A percentile compares a stretch with the other conserved stretches of the same genome.
Conservation (phyloP, 1,140 invertebrate genomes). For the Drosophila kohkoa region DNA sequence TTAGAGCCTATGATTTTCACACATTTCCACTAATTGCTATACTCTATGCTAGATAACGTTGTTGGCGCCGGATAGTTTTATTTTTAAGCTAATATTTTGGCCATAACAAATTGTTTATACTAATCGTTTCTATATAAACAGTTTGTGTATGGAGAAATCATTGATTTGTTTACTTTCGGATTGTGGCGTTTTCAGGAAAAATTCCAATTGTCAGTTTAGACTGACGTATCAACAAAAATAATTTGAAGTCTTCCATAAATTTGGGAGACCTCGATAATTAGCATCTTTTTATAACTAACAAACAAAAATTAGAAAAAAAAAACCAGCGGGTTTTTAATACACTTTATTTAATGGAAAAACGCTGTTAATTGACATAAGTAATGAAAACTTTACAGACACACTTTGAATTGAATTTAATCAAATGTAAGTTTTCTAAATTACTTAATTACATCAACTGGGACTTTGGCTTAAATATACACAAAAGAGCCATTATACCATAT, state of each 20-base stretch:
- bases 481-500: conserved; percentile 18
- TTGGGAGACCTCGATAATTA: not conserved
- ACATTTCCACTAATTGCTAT: conserved; percentile 9
- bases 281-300: not conserved
- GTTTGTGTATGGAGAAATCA: conserved; percentile 1
- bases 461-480: conserved; percentile 5
- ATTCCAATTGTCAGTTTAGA: not conserved
- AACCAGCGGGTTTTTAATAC: not conserved
- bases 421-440: no score
- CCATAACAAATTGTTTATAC: not conserved
- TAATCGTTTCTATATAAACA: not conserved
- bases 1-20: not conserved
- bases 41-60: not conserved
- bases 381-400: no score
- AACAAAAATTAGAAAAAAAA: not conserved
- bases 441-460: no score
- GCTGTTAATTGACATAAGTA: not conserved
- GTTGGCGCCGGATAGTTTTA: not conserved
- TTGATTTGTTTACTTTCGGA: not conserved
- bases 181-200: not conserved
- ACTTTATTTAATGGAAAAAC: not conserved
- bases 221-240: not conserved
- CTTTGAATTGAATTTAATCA: no score
- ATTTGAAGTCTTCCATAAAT: not conserved
- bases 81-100: not conserved